Base-by-base conservation (phyloP, 2,888 invertebrate genomes). In the Mimumesa dahlbomi region DNA sequence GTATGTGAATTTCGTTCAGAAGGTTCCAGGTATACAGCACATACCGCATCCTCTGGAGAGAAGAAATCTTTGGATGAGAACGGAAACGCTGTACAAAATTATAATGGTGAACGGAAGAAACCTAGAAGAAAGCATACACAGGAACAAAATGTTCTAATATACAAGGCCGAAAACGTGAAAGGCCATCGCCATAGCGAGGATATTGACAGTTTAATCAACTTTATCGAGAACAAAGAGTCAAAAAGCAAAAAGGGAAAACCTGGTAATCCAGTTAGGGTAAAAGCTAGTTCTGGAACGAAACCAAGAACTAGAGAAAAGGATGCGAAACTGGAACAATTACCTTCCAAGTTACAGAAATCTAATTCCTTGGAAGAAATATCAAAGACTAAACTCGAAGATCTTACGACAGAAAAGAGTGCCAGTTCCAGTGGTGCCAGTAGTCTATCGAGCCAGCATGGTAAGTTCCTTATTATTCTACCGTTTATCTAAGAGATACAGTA, bases 301-400 rank as follows among this genome's bases (percentile, higher is more conserved):
- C 79, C 89, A 19, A 82, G 88, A 18, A 79, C 87, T 42, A 89
- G 90, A 53, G 90, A 90, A 38, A 91, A 91, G 63, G 90, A 89
- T 61, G 83, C 88, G 7, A 88, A 90, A 73, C 84, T 88, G 46
- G 87, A 89, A 81, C 85, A 86, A 43, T 79, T 88, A 43, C 75
- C 87, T 31, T 89, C 91, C 54, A 91, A 91, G 73, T 84, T 93
- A 64, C 93, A 94, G 86, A 94, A 95, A 77, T 94, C 95, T 74
- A 94, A 94, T 85, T 95, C 95, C 25, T 90, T 96, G 81, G 95
- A 96, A 88, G 96, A 96, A 90, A 92, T 95, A 75, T 95, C 95
- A 48, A 93, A 94, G 79, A 93, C 94, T 63, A 94, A 93, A 88
- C 91, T 95, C 75, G 94, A 94, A 83, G 94, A 94, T 83, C 91